These are phyloP conservation scores for Thalassoma bifasciatum DNA, from an alignment of 2,113 vertebrate species.

Conservation along the genomic window DNA sequence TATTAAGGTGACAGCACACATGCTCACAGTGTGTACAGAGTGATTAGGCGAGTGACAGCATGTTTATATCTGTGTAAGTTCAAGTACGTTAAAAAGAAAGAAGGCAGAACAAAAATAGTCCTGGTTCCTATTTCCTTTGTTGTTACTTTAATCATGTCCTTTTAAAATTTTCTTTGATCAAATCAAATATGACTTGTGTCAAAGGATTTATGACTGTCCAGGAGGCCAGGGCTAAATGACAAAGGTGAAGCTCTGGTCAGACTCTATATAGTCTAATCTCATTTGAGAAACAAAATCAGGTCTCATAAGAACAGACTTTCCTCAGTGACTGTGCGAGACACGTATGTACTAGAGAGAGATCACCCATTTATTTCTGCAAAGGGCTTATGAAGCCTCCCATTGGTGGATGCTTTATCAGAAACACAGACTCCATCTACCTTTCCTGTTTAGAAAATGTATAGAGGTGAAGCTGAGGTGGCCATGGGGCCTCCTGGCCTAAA, in stretches of 20 bases:
- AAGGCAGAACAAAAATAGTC: conserved; percentile 15
- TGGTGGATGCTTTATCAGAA: no score
- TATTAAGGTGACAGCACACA: conserved; percentile 24
- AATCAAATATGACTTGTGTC: conserved; percentile 32
- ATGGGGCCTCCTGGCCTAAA: no score
- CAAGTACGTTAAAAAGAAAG: conserved; percentile 32
- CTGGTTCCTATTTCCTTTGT: conserved; percentile 59
- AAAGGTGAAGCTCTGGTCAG: conserved; percentile 59
- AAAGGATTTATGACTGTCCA: conserved; percentile 40
- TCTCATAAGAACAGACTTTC: not conserved
- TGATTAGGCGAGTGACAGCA: conserved; percentile 47
- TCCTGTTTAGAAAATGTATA: no score
- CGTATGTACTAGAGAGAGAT: no score
- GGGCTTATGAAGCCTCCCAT: no score
- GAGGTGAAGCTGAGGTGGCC: no score
- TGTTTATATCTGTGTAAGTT: conserved; percentile 67
- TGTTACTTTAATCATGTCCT: conserved; percentile 36
- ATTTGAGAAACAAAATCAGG: conserved; percentile 55
- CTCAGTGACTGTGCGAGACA: no score
- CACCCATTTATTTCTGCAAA: no score
- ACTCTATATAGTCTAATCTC: conserved; percentile 58
- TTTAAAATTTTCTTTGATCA: conserved; percentile 49
- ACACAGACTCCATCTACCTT: no score
- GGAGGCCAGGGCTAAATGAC: conserved; percentile 58
- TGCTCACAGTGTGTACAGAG: conserved; percentile 21